phyloP scores from a whole-genome alignment of 2,888 invertebrate genomes.

The Eristalinus aeneus region DNA sequence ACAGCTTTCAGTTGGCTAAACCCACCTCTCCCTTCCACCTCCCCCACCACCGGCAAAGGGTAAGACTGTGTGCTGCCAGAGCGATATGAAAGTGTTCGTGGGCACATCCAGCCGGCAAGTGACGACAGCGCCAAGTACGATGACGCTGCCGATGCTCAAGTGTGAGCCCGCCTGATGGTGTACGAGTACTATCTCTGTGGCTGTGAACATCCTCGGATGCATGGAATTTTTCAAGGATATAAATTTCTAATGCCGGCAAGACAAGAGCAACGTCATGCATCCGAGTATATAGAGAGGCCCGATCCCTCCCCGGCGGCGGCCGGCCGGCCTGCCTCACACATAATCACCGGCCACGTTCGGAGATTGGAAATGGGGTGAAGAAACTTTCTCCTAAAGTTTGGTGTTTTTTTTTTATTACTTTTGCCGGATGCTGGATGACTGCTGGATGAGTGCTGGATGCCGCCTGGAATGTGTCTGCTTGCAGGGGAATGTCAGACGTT shows the following conservation, averaged over 20 bases:
- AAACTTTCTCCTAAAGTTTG: conserved; percentile 36
- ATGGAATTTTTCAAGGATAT: conserved; percentile 61
- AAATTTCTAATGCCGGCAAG: conserved; percentile 49
- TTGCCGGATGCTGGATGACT: conserved; percentile 1
- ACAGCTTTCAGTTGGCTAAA: conserved; percentile 47
- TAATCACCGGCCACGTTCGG: conserved; percentile 10
- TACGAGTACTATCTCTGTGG: neutral
- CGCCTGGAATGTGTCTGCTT: conserved; percentile 37
- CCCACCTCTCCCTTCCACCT: neutral
- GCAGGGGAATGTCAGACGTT: neutral
- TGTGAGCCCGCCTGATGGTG: neutral
- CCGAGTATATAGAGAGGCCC: neutral
- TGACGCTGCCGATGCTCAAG: neutral
- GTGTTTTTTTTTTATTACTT: conserved; percentile 42
- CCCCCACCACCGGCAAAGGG: neutral
- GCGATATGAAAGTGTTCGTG: conserved; percentile 34
- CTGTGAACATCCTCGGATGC: conserved; percentile 30
- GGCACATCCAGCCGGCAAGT: neutral
- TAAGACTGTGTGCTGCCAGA: conserved; percentile 21
- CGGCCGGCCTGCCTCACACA: conserved; percentile 31
- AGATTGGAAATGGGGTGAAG: conserved; percentile 53
- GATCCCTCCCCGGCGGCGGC: conserved; percentile 26
- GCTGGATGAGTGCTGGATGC: neutral
- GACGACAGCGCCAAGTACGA: neutral
- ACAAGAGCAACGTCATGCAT: conserved; percentile 16